Percentiles rank a stretch among this genome's conserved stretches.
Conservation (phyloP, 2,797 vertebrate species). For the Sternotherus odoratus region DNA sequence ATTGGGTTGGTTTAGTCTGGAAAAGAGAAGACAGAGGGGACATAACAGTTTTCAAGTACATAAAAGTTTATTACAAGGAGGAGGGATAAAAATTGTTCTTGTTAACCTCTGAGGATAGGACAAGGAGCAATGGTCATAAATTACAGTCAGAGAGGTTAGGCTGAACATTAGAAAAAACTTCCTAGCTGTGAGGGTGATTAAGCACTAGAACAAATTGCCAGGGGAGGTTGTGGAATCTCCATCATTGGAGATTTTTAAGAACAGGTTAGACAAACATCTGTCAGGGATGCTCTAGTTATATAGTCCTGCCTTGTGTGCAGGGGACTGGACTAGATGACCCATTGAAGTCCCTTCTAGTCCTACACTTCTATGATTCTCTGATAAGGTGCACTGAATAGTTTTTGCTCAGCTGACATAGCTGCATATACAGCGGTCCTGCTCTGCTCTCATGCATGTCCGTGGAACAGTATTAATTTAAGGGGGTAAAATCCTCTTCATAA, state of each 20-base stretch:
- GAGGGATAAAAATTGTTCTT: not conserved
- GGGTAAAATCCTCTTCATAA: not conserved
- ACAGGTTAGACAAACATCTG: not conserved
- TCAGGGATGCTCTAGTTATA: not conserved
- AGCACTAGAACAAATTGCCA: not conserved
- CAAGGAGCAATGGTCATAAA: not conserved
- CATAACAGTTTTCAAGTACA: no score
- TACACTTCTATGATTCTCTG: not conserved
- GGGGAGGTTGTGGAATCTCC: not conserved
- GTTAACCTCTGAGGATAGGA: not conserved
- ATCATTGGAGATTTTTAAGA: not conserved
- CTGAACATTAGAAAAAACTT: not conserved
- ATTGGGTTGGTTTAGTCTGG: no score
- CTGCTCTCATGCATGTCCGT: not conserved
- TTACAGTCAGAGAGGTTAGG: not conserved
- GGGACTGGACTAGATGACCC: not conserved
- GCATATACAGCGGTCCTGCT: not conserved
- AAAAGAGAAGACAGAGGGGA: no score
- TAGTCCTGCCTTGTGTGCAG: not conserved
- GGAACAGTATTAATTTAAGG: not conserved
- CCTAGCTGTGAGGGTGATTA: not conserved
- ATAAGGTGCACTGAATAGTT: not conserved
- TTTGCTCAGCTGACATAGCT: not conserved
- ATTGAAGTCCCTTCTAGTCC: no score
- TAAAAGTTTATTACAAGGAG: not conserved